Evolutionary conservation across 2,797 vertebrate species (phyloP), one percentile per base, ranked within the genome.

Genomic region (Fringilla coelebs): DNA sequence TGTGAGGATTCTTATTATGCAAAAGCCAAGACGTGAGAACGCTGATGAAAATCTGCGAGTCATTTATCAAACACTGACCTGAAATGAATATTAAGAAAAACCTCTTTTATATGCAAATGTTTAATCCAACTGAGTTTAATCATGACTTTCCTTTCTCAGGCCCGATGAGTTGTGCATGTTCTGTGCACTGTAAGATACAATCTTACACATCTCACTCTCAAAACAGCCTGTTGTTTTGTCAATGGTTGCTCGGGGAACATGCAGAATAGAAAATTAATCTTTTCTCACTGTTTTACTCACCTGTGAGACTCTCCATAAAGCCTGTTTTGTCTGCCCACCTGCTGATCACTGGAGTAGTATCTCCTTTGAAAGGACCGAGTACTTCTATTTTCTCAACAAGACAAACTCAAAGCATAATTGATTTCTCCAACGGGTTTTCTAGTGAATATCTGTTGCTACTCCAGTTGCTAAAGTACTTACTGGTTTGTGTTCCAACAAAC

Each of bases 351-450:
- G 26, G 19, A 51, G 83, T 82, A 83, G 49, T 63, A 84, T 43
- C 75, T 75, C 70, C 62, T 94, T 72, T 94, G 81, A 83, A 87
- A 0, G 8, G 74, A 80, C 61, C 29, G 13, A 94, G 49, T 83
- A 85, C 85, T 89, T 94, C 67, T 73, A 94, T 81, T 94, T 90
- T 86, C 94, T 76, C 79, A 94, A 61, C 48, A 62, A 94, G 91
- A 77, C 84, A 91, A 92, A 84, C 31, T 74, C 90, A 88, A 95
- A 95, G 91, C 89, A 91, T 74, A 93, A 95, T 83, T 97, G 93
- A 97, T 96, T 97, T 95, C 91, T 96, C 83, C 45, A 4, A 92
- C 90, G 51, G 91, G 91, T 96, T 97, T 97, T 94, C 84, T 96
- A 96, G 96, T 91, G 54, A 97, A 60, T 97, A 96, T 68, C 68